Percentiles rank a stretch among this genome's conserved stretches.
Evolutionary conservation across 2,888 invertebrate genomes (phyloP).

Genomic region (Congeria kusceri): DNA sequence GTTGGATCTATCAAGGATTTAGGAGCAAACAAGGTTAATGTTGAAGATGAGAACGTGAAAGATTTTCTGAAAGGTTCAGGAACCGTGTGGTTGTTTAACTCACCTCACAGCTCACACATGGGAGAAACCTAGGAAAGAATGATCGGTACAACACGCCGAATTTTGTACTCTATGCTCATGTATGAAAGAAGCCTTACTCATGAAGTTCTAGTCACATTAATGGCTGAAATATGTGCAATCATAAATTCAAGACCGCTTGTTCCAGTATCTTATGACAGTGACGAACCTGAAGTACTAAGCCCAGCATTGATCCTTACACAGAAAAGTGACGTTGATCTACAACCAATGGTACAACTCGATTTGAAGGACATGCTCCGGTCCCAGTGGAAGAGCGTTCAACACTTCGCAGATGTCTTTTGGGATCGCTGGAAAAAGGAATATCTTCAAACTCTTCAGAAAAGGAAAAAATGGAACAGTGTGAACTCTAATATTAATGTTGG

Average conservation of each 20-base stretch:
- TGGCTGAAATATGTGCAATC: slow-evolving; percentile 27
- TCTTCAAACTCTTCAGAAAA: slow-evolving; percentile 23
- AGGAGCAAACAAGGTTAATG: slow-evolving; percentile 10
- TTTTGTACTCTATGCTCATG: slow-evolving; percentile 48
- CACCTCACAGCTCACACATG: slow-evolving; percentile 63
- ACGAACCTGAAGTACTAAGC: slow-evolving; percentile 27
- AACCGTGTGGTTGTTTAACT: slow-evolving; percentile 37
- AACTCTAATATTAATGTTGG: slow-evolving; percentile 5
- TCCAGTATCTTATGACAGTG: slow-evolving; percentile 36
- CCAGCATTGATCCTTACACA: slow-evolving; percentile 32
- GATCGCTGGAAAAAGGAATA: slow-evolving; percentile 32
- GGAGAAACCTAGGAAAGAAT: slow-evolving; percentile 55
- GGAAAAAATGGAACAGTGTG: slow-evolving; percentile 35
- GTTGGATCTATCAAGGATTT: slow-evolving; percentile 27
- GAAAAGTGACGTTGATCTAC: slow-evolving; percentile 5
- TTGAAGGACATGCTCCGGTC: slow-evolving; percentile 20
- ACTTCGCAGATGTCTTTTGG: slow-evolving; percentile 46
- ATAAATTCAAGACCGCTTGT: slow-evolving; percentile 29
- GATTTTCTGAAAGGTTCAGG: slow-evolving; percentile 7
- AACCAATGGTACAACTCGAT: background rate
- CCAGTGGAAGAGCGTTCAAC: slow-evolving; percentile 46
- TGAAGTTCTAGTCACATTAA: slow-evolving; percentile 26
- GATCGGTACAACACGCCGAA: slow-evolving; percentile 46
- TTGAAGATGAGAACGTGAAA: slow-evolving; percentile 15
- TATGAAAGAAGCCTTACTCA: slow-evolving; percentile 18